Percentiles rank a stretch among this genome's conserved stretches.
Conservation (phyloP, 1,140 invertebrate genomes). For the Mylabris phalerata region DNA sequence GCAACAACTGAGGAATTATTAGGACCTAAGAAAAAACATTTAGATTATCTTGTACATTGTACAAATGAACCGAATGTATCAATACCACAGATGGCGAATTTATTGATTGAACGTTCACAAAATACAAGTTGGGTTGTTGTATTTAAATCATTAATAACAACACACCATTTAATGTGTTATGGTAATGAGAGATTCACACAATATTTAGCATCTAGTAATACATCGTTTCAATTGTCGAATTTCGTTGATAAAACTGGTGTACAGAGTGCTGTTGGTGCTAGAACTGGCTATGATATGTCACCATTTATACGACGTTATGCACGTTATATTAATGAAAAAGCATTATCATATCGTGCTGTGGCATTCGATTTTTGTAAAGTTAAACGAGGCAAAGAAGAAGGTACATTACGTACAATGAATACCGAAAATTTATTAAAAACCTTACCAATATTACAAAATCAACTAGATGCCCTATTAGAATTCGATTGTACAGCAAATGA, state of each 20-base stretch:
- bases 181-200: constrained; percentile 99
- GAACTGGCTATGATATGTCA: constrained; percentile 97
- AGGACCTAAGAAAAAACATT: constrained; percentile 99
- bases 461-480: constrained; percentile 92
- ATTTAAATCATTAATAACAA: constrained; percentile 96
- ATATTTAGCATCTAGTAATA: constrained; percentile 98
- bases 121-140: constrained; percentile 98
- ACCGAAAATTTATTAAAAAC: constrained; percentile 97
- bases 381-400: constrained; percentile 96
- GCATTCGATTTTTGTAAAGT: constrained; percentile 99
- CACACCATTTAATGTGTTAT: constrained; percentile 99
- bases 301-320: constrained; percentile 98
- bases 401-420: constrained; percentile 93
- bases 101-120: constrained; percentile 95
- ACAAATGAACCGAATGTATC: constrained; percentile 99
- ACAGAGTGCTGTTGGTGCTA: constrained; percentile 55
- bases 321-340: constrained; percentile 99
- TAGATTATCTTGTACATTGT: constrained; percentile 98
- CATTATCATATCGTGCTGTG: constrained; percentile 93
- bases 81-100: constrained; percentile 97
- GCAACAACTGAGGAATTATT: constrained; percentile 99
- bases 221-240: constrained; percentile 95
- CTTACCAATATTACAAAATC: constrained; percentile 89
- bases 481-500: constrained; percentile 98
- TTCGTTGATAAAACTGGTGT: constrained; percentile 95